Evolutionary conservation across 2,888 invertebrate genomes (phyloP), one percentile per base, ranked within the genome.

Genomic region (Ormyrus rosae): DNA sequence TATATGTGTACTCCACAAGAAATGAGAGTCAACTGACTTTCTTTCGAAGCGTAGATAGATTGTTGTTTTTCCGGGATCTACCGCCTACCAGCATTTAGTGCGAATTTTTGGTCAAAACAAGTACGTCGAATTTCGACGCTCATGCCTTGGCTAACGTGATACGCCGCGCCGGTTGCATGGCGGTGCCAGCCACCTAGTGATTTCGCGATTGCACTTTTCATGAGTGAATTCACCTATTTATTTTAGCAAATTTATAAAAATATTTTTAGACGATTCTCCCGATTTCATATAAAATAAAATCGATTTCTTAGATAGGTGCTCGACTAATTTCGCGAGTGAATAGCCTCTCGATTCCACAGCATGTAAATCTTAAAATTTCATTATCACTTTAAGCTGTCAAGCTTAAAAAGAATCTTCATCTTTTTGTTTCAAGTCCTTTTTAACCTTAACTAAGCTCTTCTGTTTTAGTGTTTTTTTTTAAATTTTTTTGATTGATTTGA

Each of bases 241-340:
- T 60, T 5, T 60, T 2, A 60, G n/a, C 6, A 6, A 60, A 60
- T 60, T n/a, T 13, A 60, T 60, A 7, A n/a, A 4, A n/a, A 7
- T 6, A 60, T 60, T 60, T 60, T 60, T 60, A 6, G 60, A 60
- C 6, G 60, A 60, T 60, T 60, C 19, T 60, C 6, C 60, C 19
- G 60, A 60, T 60, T 60, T 60, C 60, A 60, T 13, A n/a, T 60
- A 60, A 60, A 60, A 60, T 60, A 13, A 60, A 60, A 60, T 60
- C 60, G 60, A 60, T 60, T 60, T 60, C 60, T 2, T n/a, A 60
- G 13, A n/a, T 19, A 13, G 60, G 60, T 60, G 60, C 60, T 60
- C 19, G 13, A 60, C 60, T 60, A 13, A 60, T 60, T 60, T 60
- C 60, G 13, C 2, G n/a, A 60, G 60, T 60, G 60, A 13, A n/a